These are phyloP conservation scores for Sialia sialis DNA, from an alignment of 2,113 vertebrate species.

Conservation along the genomic window DNA sequence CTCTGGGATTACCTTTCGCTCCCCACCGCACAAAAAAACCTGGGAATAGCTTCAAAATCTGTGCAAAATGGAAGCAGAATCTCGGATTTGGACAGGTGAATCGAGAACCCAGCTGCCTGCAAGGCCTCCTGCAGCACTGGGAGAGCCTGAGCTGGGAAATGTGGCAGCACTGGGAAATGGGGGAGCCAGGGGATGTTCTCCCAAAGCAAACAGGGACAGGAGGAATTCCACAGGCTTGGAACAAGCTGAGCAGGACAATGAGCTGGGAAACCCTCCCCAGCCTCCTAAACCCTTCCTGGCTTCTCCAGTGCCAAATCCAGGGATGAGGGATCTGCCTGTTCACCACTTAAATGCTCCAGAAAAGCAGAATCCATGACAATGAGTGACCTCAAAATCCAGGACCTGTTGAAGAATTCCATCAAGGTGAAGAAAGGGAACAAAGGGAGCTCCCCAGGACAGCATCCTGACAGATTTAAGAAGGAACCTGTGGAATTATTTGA, in stretches of 20 bases:
- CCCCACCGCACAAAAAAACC: rapidly evolving
- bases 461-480: neutral
- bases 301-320: neutral
- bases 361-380: neutral
- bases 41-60: rapidly evolving
- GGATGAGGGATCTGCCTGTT: neutral
- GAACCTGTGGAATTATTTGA: rapidly evolving
- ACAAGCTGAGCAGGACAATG: neutral
- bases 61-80: neutral
- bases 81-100: too few species aligned
- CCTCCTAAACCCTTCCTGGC: neutral
- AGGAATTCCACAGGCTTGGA: neutral
- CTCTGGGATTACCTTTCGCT: neutral
- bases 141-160: neutral
- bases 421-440: neutral
- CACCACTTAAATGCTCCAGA: neutral
- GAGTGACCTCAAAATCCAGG: neutral
- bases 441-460: neutral
- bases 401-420: neutral
- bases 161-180: neutral
- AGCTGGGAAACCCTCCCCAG: neutral
- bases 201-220: neutral
- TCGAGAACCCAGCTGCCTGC: neutral
- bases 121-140: neutral
- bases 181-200: neutral